These are phyloP conservation scores for Tamias sibiricus DNA, from an alignment of 2,113 vertebrate species.

Conservation along the genomic window DNA sequence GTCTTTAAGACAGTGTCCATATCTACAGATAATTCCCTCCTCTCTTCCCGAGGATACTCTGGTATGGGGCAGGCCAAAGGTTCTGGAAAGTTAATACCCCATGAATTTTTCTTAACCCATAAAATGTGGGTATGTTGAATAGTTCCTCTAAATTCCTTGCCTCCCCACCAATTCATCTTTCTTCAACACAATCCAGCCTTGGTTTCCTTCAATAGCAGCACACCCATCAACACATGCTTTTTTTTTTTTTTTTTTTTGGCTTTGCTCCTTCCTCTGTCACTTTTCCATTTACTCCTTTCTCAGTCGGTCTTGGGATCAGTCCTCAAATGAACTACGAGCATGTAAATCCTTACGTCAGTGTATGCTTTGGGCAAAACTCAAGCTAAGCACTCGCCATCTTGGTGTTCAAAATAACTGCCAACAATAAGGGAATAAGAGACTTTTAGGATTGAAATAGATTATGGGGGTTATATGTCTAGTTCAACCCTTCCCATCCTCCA, in stretches of 20 bases:
- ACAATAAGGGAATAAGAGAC: neutral
- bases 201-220: neutral
- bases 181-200: neutral
- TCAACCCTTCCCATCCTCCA: neutral
- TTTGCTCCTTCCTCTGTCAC: neutral
- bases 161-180: neutral
- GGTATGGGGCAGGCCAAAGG: neutral
- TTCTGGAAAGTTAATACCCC: neutral
- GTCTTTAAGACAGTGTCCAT: neutral
- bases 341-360: neutral
- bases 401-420: neutral
- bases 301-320: neutral
- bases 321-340: neutral
- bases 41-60: neutral
- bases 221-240: too few relatives aligned
- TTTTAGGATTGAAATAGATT: neutral
- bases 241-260: too few relatives aligned
- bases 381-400: neutral
- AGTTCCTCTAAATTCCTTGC: neutral
- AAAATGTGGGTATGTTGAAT: neutral
- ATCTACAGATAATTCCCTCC: neutral
- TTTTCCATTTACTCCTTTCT: neutral
- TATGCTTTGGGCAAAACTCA: neutral
- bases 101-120: neutral
- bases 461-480: neutral